These are phyloP conservation scores for Arrhamphus sclerolepis DNA, from an alignment of 2,797 vertebrate genomes.

Conservation along the genomic window DNA sequence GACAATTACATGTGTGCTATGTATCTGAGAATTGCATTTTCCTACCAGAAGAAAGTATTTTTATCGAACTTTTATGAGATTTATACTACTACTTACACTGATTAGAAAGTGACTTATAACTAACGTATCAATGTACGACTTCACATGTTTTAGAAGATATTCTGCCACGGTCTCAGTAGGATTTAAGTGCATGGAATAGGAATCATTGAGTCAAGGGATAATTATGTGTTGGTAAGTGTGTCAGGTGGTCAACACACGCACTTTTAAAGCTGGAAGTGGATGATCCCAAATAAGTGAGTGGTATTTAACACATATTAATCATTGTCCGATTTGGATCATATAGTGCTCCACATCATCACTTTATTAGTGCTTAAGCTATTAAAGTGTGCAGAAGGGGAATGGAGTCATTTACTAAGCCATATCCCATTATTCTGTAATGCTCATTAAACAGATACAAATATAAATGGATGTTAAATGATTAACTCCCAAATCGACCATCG, in stretches of 20 bases:
- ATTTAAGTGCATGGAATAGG: conserved; percentile 9
- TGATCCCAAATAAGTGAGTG: background rate
- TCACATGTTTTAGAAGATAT: conserved; percentile 16
- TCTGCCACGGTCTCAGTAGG: no score
- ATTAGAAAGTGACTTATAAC: no score
- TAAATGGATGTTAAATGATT: conserved; percentile 11
- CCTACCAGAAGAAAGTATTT: no score
- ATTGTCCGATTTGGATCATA: background rate
- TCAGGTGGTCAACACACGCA: conserved; percentile 17
- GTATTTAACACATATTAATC: background rate
- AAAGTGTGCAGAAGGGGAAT: background rate
- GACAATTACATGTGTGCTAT: background rate
- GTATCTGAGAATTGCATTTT: no score
- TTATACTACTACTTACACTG: no score
- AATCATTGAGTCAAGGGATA: conserved; percentile 17
- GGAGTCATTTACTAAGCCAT: background rate
- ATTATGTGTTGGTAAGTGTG: conserved; percentile 28
- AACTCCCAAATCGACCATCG: background rate
- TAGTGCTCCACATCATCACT: background rate
- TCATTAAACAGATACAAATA: conserved; percentile 7
- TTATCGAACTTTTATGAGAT: no score
- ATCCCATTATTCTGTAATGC: background rate
- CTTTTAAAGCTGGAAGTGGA: background rate
- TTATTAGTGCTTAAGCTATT: background rate
- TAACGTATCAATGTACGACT: conserved; percentile 2